phyloP scores from a whole-genome alignment of 2,797 vertebrate species.

The Rhinoraja longicauda region DNA sequence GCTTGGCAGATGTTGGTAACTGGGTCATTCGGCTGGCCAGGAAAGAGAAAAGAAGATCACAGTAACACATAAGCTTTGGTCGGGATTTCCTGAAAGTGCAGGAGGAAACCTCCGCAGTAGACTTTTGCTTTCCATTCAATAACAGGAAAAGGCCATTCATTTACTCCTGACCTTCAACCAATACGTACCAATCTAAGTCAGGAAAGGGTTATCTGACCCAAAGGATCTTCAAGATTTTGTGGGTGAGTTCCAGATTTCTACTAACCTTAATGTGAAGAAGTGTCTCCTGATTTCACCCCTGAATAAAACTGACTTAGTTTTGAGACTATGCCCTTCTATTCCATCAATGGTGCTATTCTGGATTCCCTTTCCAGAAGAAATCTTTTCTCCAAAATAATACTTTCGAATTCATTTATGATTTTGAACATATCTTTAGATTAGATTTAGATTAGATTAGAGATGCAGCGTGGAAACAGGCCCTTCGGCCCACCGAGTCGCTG shows the following conservation, averaged over 20 bases:
- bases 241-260: background rate
- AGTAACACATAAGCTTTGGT: background rate
- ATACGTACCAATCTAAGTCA: background rate
- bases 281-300: background rate
- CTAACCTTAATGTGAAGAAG: background rate
- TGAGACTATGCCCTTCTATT: background rate
- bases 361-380: background rate
- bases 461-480: too few relatives aligned
- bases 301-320: background rate
- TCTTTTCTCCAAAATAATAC: background rate
- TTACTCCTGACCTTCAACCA: background rate
- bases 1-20: conserved; percentile 98
- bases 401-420: background rate
- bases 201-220: background rate
- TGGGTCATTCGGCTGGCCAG: conserved; percentile 79
- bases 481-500: too few relatives aligned
- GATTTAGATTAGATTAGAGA: too few relatives aligned
- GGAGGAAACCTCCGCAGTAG: too few relatives aligned
- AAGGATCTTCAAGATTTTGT: background rate
- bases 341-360: background rate
- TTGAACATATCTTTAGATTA: background rate
- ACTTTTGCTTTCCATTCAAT: background rate
- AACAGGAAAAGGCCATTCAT: background rate
- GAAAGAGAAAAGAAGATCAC: background rate
- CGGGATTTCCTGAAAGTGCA: too few relatives aligned